phyloP scores from a whole-genome alignment of 2,888 invertebrate genomes.

The Mythimna lalbum region DNA sequence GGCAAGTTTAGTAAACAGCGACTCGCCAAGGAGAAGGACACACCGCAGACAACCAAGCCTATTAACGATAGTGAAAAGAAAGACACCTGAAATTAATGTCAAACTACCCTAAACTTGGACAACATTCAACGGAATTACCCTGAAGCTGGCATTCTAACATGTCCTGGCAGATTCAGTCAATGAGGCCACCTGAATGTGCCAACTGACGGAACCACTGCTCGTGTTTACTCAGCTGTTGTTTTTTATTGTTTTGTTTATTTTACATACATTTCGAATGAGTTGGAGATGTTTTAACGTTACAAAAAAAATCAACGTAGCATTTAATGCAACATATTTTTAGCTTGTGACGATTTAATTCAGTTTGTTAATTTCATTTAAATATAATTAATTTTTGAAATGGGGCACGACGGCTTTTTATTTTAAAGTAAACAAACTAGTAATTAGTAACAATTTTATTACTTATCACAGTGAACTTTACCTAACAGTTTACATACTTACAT shows the following conservation, averaged over 20 bases:
- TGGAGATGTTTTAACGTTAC: conserved; percentile 74
- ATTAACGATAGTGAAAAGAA: conserved; percentile 87
- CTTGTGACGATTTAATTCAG: conserved; percentile 86
- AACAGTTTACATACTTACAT: conserved; percentile 57
- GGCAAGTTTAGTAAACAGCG: conserved; percentile 94
- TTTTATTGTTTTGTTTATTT: conserved; percentile 81
- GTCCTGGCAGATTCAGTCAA: conserved; percentile 81
- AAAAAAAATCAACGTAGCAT: conserved; percentile 79
- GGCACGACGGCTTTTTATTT: conserved; percentile 61
- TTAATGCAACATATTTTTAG: conserved; percentile 82
- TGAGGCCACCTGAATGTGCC: conserved; percentile 83
- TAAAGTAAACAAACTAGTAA: conserved; percentile 58
- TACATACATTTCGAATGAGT: conserved; percentile 79
- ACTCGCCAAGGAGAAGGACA: conserved; percentile 88
- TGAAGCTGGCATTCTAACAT: conserved; percentile 85
- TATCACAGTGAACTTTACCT: conserved; percentile 80
- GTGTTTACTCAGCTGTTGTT: conserved; percentile 81
- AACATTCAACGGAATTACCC: conserved; percentile 88
- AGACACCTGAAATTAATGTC: conserved; percentile 85
- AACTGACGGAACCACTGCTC: conserved; percentile 83
- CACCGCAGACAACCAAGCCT: conserved; percentile 74
- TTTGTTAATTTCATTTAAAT: conserved; percentile 88
- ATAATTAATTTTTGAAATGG: conserved; percentile 83
- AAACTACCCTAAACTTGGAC: conserved; percentile 84
- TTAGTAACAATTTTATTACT: conserved; percentile 71